Evolutionary conservation across 1,140 invertebrate species (phyloP).

Genomic region (Drosophila lini): DNA sequence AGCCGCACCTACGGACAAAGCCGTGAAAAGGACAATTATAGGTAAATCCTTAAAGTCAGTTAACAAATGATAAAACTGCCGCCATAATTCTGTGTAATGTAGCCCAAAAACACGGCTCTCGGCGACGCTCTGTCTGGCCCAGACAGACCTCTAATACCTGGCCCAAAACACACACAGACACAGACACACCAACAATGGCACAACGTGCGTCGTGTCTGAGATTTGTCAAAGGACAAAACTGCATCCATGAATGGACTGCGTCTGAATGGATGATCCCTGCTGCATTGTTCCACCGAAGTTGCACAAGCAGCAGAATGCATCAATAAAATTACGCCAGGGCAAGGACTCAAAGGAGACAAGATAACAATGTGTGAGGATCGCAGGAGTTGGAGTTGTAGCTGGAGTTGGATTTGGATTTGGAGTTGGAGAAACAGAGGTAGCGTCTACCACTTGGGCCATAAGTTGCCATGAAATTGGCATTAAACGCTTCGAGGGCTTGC

Average conservation of each 20-base stretch:
- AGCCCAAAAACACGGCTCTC: conserved; percentile 65
- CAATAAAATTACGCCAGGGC: conserved; percentile 76
- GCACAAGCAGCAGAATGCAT: conserved; percentile 70
- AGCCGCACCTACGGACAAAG: conserved; percentile 42
- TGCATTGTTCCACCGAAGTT: conserved; percentile 57
- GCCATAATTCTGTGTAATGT: conserved; percentile 79
- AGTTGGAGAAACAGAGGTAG: background rate
- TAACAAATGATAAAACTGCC: conserved; percentile 80
- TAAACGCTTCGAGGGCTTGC: conserved; percentile 53
- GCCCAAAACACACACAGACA: conserved; percentile 26
- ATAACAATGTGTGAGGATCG: conserved; percentile 44
- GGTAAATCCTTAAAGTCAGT: conserved; percentile 78
- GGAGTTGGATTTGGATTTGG: background rate
- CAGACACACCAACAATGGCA: conserved; percentile 55
- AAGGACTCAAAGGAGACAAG: conserved; percentile 30
- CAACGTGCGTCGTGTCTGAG: conserved; percentile 56
- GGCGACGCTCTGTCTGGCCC: conserved; percentile 69
- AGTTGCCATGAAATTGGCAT: conserved; percentile 63
- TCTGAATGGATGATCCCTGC: conserved; percentile 67
- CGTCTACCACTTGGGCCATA: conserved; percentile 47
- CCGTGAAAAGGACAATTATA: conserved; percentile 78
- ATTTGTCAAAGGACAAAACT: conserved; percentile 36
- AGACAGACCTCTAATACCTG: conserved; percentile 17
- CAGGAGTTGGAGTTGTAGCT: background rate
- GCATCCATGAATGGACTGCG: conserved; percentile 58